Evolutionary conservation across 2,113 vertebrate species (phyloP), one percentile per base, ranked within the genome.

Genomic region (Callionymus lyra): DNA sequence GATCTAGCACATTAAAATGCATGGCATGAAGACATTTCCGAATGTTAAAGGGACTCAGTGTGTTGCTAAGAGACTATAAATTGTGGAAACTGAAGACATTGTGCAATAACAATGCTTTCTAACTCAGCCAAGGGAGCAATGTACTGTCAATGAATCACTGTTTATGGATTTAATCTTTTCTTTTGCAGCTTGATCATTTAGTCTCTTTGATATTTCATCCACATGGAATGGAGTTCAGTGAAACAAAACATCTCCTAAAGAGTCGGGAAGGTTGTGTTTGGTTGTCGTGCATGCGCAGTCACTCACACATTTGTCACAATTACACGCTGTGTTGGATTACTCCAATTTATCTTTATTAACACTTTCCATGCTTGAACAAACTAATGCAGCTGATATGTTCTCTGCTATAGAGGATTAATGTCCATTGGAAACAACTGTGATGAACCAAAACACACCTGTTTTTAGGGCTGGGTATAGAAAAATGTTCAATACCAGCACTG

Each of bases 131-230:
- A 50, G 47, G 41, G 46, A 57, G 54, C 14, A 14, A 27, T 17
- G 38, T 11, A 31, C 18, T 46, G 50, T 45, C 14, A 27, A 35
- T 31, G 21, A 47, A 41, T 59, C 50, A 61, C 12, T 54, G 40
- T 18, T 39, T 13, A 27, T 27, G 57, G 32, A 39, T 53, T 27
- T 27, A 4, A 27, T 27, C 21, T 27, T 8, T 8, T 27, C 21
- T 27, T 34, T 48, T 47, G 38, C 36, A 12, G 19, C 67, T 68
- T 72, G 51, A 72, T 68, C 49, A 56, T 47, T 48, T 46, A 50
- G 10, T 53, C 59, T 44, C 16, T 68, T 71, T 67, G 56, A 62
- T 51, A 59, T 56, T 49, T 44, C 35, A 33, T 56, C 53, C 16
- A 17, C 33, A 14, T 31, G 5, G 49, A 52, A n/a, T n/a, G n/a